Percentiles rank a stretch among this genome's conserved stretches.
Evolutionary conservation across 64 coral and sea anemone species (phyloP).

Genomic region (Anthopleura sola): DNA sequence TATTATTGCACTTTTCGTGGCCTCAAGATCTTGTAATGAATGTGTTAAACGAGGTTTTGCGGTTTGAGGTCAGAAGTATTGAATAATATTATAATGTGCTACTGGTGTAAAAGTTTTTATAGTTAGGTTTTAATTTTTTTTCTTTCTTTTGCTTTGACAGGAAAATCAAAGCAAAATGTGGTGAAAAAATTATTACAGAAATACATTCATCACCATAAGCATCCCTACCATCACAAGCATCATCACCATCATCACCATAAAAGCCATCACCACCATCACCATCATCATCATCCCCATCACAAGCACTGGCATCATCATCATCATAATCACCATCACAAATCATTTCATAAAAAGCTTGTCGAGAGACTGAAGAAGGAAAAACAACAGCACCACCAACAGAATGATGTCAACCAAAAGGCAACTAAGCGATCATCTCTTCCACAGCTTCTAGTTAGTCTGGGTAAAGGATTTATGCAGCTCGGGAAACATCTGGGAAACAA

Average conservation of each 20-base stretch:
- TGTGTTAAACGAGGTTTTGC: too few species aligned
- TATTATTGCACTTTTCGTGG: too few species aligned
- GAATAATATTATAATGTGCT: too few species aligned
- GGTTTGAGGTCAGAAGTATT: too few species aligned
- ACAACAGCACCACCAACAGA: too few species aligned
- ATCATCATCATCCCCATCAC: not conserved
- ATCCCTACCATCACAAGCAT: not conserved
- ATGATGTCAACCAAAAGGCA: not conserved
- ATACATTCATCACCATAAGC: not conserved
- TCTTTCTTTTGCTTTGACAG: not conserved
- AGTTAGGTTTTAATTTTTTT: not conserved
- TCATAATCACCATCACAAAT: slow-evolving; percentile 14
- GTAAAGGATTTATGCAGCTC: slow-evolving; percentile 24
- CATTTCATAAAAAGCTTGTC: slow-evolving; percentile 23
- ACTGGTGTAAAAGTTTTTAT: too few species aligned
- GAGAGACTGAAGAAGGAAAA: not conserved
- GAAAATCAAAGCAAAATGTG: not conserved
- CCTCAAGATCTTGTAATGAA: too few species aligned
- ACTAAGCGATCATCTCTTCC: slow-evolving; percentile 9
- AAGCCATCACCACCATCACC: not conserved
- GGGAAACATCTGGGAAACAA: not conserved
- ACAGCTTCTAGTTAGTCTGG: slow-evolving; percentile 16
- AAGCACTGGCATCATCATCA: slow-evolving; percentile 9
- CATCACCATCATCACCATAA: slow-evolving; percentile 5
- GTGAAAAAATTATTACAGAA: slow-evolving; percentile 1